Base-by-base conservation (phyloP, 2,888 invertebrate species). In the Apotomis capreana region DNA sequence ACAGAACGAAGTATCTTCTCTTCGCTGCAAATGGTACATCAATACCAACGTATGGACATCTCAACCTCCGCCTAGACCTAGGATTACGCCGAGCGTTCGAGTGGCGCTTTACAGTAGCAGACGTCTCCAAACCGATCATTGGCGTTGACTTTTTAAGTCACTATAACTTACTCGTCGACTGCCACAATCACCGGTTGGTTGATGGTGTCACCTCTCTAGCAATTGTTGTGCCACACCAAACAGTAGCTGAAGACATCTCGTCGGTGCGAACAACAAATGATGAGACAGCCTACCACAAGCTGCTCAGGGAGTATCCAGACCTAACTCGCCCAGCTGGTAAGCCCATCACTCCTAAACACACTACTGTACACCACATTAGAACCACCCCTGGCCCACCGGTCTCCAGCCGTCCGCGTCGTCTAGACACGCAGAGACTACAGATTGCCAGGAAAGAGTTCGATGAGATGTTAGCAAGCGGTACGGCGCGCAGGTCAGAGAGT, bases 381-480 rank as follows among this genome's bases (percentile, higher is more conserved):
- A 78, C 79, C 0, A 79, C 76, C 8, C 72, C 74, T 26, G 80
- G 78, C 15, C 77, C 76, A 9, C 79, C 78, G 12, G 71, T 69
- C 9, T 65, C 70, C 52, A 51, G 71, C 68, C 76, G 63, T 60
- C 74, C 78, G 6, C 70, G 75, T 13, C 71, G 76, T 10, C 69
- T 77, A 8, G 74, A 75, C 8, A 75, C 77, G 3, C 72, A 76
- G 58, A 55, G 62, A 52, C 59, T 71, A 12, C 63, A 62, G 36
- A 74, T 68, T 4, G 76, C 77, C 8, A 73, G 74, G 58, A 57
- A 49, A 44, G 75, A 78, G 63, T 76, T 78, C 65, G 63, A 78
- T 12, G 65, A 40, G 9, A 76, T 78, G 74, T 36, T 73, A 13
- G 36, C 26, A 8, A 52, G 36, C 6, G 77, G 76, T 12, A 76